These are phyloP conservation scores for Amiota minor DNA, from an alignment of 2,888 invertebrate genomes.

Conservation along the genomic window DNA sequence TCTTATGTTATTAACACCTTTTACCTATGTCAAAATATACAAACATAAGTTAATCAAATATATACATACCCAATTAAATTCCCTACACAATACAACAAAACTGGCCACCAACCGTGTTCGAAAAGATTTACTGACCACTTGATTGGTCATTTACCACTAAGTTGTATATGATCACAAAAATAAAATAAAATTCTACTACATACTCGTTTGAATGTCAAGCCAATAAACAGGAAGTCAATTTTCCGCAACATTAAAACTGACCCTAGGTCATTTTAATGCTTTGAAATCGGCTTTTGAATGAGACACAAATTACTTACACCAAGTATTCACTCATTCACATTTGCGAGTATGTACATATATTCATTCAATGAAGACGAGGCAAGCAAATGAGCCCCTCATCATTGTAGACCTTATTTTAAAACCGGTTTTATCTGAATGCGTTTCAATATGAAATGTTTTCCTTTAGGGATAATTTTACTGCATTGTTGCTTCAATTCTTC, in stretches of 20 bases:
- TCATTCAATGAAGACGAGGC: conserved; percentile 27
- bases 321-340: not conserved
- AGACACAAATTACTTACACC: conserved; percentile 35
- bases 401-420: conserved; percentile 23
- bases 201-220: conserved; percentile 48
- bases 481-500: conserved; percentile 19
- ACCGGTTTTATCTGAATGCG: conserved; percentile 47
- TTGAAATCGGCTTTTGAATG: conserved; percentile 1
- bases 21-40: conserved; percentile 37
- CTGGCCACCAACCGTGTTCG: conserved; percentile 53
- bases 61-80: conserved; percentile 36
- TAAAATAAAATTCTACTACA: conserved; percentile 29
- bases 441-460: not conserved
- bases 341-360: too few species aligned
- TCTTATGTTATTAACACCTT: conserved; percentile 7
- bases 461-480: conserved; percentile 6
- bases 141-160: conserved; percentile 29
- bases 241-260: conserved; percentile 59
- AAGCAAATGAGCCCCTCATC: conserved; percentile 32
- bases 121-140: conserved; percentile 46
- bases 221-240: conserved; percentile 45
- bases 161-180: not conserved
- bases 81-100: conserved; percentile 12
- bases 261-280: conserved; percentile 53
- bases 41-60: conserved; percentile 28